These are phyloP conservation scores for Chrysotoxum bicinctum DNA, from an alignment of 2,888 invertebrate genomes.

Conservation along the genomic window DNA sequence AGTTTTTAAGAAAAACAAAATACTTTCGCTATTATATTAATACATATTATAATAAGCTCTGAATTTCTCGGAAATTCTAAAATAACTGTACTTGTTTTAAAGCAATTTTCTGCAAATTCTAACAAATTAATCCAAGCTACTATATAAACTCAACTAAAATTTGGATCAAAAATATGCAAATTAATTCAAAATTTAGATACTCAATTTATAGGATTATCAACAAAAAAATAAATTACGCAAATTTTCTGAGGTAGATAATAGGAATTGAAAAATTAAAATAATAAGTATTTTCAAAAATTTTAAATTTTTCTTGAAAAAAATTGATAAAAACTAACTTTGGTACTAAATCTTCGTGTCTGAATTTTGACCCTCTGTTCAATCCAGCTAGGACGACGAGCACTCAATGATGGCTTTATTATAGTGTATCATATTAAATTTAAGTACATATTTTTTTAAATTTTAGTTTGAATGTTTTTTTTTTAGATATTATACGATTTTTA, in stretches of 20 bases:
- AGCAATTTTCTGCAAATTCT: slow-evolving; percentile 21
- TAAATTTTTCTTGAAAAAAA: slow-evolving; percentile 45
- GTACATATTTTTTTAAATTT: slow-evolving; percentile 62
- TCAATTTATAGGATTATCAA: slow-evolving; percentile 12
- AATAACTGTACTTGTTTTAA: not conserved
- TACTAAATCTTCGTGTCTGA: slow-evolving; percentile 82
- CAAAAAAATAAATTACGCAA: slow-evolving; percentile 29
- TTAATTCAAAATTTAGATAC: not conserved
- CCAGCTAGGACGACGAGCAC: slow-evolving; percentile 82
- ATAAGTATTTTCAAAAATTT: slow-evolving; percentile 39
- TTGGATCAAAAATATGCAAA: slow-evolving; percentile 19
- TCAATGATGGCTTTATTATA: slow-evolving; percentile 80
- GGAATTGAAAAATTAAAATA: slow-evolving; percentile 5
- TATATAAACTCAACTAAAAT: slow-evolving; percentile 22
- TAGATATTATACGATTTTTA: slow-evolving; percentile 37
- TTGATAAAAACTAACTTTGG: slow-evolving; percentile 81
- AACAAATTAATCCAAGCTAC: slow-evolving; percentile 23
- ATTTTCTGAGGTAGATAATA: slow-evolving; percentile 20
- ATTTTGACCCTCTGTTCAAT: slow-evolving; percentile 82
- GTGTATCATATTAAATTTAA: slow-evolving; percentile 75
- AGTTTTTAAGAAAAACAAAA: slow-evolving; percentile 32
- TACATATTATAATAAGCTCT: slow-evolving; percentile 13
- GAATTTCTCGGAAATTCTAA: slow-evolving; percentile 20
- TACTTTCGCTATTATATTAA: not conserved
- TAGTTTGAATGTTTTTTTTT: slow-evolving; percentile 63